Base-by-base conservation (phyloP, 2,888 invertebrate genomes). In the Dryomyza anilis region DNA sequence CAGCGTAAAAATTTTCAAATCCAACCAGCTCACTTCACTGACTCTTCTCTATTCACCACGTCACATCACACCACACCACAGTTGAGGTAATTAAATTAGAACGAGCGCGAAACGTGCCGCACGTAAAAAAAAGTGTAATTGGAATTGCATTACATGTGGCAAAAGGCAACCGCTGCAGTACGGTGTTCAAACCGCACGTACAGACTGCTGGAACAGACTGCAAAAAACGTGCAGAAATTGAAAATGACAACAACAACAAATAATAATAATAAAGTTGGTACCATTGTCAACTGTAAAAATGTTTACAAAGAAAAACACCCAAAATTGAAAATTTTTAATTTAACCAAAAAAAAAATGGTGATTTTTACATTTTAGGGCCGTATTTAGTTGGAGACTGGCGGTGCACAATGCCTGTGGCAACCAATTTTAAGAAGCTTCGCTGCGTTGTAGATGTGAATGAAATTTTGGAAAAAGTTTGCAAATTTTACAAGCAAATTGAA, bases 401-500 rank as follows among this genome's bases (percentile, higher is more conserved):
- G n/a, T n/a, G n/a, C n/a, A n/a, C n/a, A n/a, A n/a, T n/a, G n/a
- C n/a, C n/a, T n/a, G n/a, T n/a, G n/a, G n/a, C n/a, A n/a, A n/a
- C n/a, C n/a, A n/a, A n/a, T n/a, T n/a, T n/a, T n/a, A n/a, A n/a
- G n/a, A n/a, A n/a, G n/a, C n/a, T n/a, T n/a, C n/a, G n/a, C n/a
- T n/a, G n/a, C n/a, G n/a, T n/a, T n/a, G 43, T 1, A 43, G 10
- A 43, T 8, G 14, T 33, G 12, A 33, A 33, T 8, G 12, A 33
- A 33, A 33, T 8, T 8, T 8, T 43, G 52, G 52, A 52, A 36
- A 50, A 63, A 63, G 59, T 65, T 69, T 67, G 62, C 61, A 67
- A 68, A 68, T 68, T 69, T 69, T 67, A n/a, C 71, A 70, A 62
- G 64, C 70, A 71, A 72, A 71, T 72, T 72, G 71, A 72, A 71